Conservation (phyloP, 2,888 invertebrate species). For the Blomia tropicalis region DNA sequence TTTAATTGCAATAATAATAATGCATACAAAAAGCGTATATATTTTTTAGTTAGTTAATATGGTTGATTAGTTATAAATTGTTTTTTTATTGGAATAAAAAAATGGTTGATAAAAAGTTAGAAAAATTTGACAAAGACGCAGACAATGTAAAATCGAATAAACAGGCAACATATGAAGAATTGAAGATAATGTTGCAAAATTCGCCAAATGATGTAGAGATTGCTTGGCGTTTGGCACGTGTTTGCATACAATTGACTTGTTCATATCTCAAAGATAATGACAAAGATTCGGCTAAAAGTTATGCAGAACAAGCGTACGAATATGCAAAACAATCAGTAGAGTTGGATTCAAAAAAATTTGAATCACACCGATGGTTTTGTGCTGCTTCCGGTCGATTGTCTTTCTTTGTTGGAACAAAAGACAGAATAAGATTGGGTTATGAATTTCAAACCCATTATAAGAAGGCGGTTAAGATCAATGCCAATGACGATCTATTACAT, state of each 20-base stretch:
- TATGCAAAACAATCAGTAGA: slow-evolving; percentile 16
- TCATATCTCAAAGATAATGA: not conserved
- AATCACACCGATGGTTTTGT: slow-evolving; percentile 17
- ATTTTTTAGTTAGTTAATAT: no score
- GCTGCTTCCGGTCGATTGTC: slow-evolving; percentile 7
- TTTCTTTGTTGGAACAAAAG: slow-evolving; percentile 14
- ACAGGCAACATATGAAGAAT: no score
- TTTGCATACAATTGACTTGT: slow-evolving; percentile 5
- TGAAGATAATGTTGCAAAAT: no score
- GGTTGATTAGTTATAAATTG: no score
- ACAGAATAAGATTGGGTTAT: slow-evolving; percentile 15
- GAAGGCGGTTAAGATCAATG: slow-evolving; percentile 45
- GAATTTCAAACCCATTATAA: slow-evolving; percentile 44
- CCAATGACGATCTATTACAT: slow-evolving; percentile 46
- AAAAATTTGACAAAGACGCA: no score
- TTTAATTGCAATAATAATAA: no score
- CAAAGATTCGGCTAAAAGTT: slow-evolving; percentile 3
- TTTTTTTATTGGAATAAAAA: no score
- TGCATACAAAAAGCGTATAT: no score
- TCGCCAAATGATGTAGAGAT: slow-evolving; percentile 13
- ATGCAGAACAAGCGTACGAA: not conserved
- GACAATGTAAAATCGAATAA: no score
- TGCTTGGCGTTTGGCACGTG: slow-evolving; percentile 15
- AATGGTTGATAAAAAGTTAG: no score
- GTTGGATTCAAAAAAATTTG: slow-evolving; percentile 5